A percentile compares a stretch with the other conserved stretches of the same genome.
These are phyloP conservation scores for Sarcophaga subvicina DNA, from an alignment of 2,888 invertebrate species.

Conservation along the genomic window DNA sequence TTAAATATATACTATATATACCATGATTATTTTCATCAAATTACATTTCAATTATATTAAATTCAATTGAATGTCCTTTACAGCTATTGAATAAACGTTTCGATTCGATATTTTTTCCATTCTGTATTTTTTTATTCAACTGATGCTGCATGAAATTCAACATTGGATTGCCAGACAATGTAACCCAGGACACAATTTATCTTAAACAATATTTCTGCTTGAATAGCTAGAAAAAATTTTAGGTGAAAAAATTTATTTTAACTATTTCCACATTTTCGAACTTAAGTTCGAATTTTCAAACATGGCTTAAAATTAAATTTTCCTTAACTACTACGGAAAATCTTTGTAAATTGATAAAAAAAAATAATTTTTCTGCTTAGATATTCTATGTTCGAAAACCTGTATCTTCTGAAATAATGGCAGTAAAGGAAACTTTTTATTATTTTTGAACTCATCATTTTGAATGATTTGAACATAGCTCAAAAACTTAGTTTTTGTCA, in stretches of 20 bases:
- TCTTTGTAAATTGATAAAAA: not conserved
- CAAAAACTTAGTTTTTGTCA: too few species aligned
- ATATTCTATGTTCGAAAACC: not conserved
- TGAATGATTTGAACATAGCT: not conserved
- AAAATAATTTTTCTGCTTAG: not conserved
- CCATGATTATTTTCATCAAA: slow-evolving; percentile 64
- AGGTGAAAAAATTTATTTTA: too few species aligned
- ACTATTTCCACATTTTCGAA: slow-evolving; percentile 14
- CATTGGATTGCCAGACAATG: slow-evolving; percentile 2
- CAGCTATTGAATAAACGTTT: slow-evolving; percentile 29
- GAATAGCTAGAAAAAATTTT: too few species aligned
- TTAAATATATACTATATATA: not conserved
- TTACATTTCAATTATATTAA: slow-evolving; percentile 65
- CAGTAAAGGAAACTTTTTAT: not conserved
- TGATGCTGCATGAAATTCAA: slow-evolving; percentile 37
- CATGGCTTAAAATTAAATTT: not conserved
- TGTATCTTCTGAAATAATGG: not conserved
- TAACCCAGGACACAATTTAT: slow-evolving; percentile 1
- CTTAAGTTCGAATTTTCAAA: slow-evolving; percentile 28
- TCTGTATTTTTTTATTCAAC: not conserved
- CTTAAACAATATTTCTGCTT: not conserved
- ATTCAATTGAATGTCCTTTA: slow-evolving; percentile 61
- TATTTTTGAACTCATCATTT: not conserved
- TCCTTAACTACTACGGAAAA: not conserved
- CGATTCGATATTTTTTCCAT: not conserved